Base-by-base conservation (phyloP, 2,888 invertebrate genomes). In the Clusia tigrina region DNA sequence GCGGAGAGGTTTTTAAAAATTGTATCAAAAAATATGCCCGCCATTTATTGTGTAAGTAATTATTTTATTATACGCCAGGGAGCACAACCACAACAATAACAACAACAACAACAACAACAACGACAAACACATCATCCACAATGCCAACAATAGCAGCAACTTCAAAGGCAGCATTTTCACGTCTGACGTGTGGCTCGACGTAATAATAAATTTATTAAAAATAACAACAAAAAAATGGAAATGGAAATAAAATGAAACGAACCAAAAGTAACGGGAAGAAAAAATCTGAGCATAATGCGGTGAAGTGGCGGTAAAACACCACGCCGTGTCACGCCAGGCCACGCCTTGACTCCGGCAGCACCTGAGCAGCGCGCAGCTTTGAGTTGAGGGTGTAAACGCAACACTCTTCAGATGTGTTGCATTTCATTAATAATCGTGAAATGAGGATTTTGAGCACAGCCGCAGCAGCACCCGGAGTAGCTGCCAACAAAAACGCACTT, bases 81-180 rank as follows among this genome's bases (percentile, higher is more conserved):
- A n/a, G n/a, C n/a, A n/a, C n/a, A n/a, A n/a, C n/a, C n/a, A n/a
- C n/a, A n/a, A n/a, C n/a, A n/a, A n/a, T n/a, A n/a, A n/a, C n/a
- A n/a, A n/a, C n/a, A n/a, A n/a, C n/a, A 3, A 22, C 17, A 24
- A 12, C 48, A 48, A 12, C 48, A 48, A 2, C 48, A 48, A 48
- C 24, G n/a, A 24, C 24, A 53, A 23, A 15, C 15, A 24, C 23
- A 22, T 23, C 24, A 48, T 10, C 3, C 3, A 15, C 5, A 53
- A 24, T 20, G 23, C 17, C 52, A 52, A 51, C 62, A n/a, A n/a
- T 62, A 57, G 58, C 62, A 62, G n/a, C 42, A 42, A 48, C 48
- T 20, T 48, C 48, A 48, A 48, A 48, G 22, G 22, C 48, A 48
- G 20, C 18, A 20, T 48, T 18, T 48, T 20, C 22, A 20, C 48